Base-by-base conservation (phyloP, 1,140 invertebrate species). In the Drosophila virilis region DNA sequence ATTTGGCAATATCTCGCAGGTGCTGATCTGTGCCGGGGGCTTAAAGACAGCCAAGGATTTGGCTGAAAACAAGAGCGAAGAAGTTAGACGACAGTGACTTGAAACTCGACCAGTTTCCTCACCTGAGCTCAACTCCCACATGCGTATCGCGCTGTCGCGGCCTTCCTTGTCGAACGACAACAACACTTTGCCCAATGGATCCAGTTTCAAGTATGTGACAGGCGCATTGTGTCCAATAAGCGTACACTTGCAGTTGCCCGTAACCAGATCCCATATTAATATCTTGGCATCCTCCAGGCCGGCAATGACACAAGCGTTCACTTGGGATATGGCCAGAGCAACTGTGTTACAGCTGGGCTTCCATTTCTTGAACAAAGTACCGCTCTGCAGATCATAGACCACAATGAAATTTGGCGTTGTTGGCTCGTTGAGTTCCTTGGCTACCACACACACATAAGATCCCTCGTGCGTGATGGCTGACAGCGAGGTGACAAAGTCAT, bases 341-440 rank as follows among this genome's bases (percentile, higher is more conserved):
- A 96, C 96, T 6, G 96, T 97, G 91, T 96, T 96, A 66, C 95
- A 95, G 45, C 95, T 95, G 1, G 96, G 96, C 92, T 97, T 97
- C 96, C 97, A 97, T 93, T 97, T 97, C 92, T 97, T 97, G 93
- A 97, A 97, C 72, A 97, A 91, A 1, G 97, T 97, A n/a, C 97
- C 97, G 77, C 96, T 97, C 93, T 97, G 96, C n/a, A 98, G 93
- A 93, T 98, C 97, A 92, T 97, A 98, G 32, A 98, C 96, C 42
- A 97, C 96, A 59, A 98, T 97, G 93, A 97, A 97, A 93, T 97
- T 97, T 1, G 97, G 96, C 33, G 95, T 94, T 9, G 83, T 89
- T 0, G 95, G 94, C 84, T 97, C 96, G 81, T 97, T 96, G 22
- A 97, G 94, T 93, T 97, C 97, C 92, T 97, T 93, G 33, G 94